phyloP scores from a whole-genome alignment of 2,113 vertebrate genomes.

The Motacilla alba region DNA sequence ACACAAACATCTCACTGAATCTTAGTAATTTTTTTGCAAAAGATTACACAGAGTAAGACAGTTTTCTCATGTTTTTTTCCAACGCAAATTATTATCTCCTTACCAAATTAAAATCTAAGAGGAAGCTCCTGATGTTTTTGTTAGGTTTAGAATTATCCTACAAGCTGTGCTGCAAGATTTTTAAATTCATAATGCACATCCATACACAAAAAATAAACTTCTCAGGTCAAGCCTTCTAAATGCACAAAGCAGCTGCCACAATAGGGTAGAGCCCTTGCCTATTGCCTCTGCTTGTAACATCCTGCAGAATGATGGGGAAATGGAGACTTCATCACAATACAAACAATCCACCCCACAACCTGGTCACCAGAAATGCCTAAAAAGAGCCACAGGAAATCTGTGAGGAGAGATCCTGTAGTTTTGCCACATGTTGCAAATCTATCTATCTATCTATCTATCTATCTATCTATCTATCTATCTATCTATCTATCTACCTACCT shows the following conservation, averaged over 20 bases:
- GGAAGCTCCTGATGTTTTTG: background rate
- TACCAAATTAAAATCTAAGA: background rate
- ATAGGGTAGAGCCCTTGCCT: background rate
- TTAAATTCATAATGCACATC: background rate
- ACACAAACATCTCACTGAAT: background rate
- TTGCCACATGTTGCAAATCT: background rate
- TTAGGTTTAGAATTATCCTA: background rate
- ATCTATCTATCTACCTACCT: too few species aligned
- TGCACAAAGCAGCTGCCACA: background rate
- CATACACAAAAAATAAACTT: background rate
- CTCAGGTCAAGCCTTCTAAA: background rate
- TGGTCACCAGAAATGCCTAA: background rate
- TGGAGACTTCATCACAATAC: background rate
- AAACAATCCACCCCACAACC: background rate
- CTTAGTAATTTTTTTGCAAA: background rate
- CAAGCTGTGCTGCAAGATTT: background rate
- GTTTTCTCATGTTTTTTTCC: background rate
- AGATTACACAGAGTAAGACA: background rate
- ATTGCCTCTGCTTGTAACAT: background rate
- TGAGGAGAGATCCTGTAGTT: background rate
- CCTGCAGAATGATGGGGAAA: background rate
- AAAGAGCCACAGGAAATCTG: background rate
- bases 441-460: background rate
- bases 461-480: background rate
- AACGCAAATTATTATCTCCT: background rate